phyloP scores from a whole-genome alignment of 2,113 vertebrate species.

The Rana temporaria region DNA sequence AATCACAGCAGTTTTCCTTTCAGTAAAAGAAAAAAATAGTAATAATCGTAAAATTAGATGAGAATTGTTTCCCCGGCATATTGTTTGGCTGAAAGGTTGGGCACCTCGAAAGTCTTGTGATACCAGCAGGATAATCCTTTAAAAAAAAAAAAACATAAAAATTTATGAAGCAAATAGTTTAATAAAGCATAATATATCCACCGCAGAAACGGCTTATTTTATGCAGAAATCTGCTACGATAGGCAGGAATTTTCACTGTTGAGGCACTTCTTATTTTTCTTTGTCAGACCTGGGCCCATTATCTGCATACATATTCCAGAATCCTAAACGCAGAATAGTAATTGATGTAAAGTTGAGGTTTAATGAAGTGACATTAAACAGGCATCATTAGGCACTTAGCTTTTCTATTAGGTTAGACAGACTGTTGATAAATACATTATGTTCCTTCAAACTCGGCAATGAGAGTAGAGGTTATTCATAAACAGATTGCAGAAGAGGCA shows the following conservation, averaged over 20 bases:
- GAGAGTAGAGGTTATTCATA: neutral
- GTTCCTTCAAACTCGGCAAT: neutral
- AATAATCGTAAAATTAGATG: too few relatives aligned
- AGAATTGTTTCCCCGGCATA: neutral
- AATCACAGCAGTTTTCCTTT: too few relatives aligned
- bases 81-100: neutral
- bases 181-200: neutral
- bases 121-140: constrained; percentile 14
- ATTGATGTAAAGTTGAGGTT: constrained; percentile 48
- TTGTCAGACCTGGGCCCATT: neutral
- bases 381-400: constrained; percentile 26
- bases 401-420: constrained; percentile 12
- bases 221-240: constrained; percentile 1
- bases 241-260: constrained; percentile 21
- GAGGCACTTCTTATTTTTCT: neutral
- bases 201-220: neutral
- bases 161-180: constrained; percentile 19
- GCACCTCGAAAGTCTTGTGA: neutral
- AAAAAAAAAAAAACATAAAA: constrained; percentile 16
- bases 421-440: constrained; percentile 37
- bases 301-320: constrained; percentile 38
- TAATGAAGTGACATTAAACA: constrained; percentile 59
- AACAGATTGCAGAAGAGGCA: neutral
- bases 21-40: too few relatives aligned
- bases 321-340: constrained; percentile 20